Conservation (phyloP, 2,888 invertebrate species). For the Adineta ricciae region DNA sequence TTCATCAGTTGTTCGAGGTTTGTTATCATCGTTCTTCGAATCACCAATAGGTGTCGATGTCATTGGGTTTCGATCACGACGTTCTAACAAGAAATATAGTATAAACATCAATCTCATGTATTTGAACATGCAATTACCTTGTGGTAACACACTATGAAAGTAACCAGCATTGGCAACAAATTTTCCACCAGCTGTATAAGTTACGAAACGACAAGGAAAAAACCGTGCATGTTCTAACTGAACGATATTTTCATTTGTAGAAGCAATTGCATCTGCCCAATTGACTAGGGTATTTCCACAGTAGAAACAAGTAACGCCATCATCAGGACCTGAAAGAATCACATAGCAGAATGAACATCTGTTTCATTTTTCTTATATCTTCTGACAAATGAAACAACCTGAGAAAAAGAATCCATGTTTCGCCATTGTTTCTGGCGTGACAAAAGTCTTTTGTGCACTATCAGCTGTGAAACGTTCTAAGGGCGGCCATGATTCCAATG, state of each 20-base stretch:
- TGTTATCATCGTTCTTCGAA: neutral
- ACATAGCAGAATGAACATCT: neutral
- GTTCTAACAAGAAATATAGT: neutral
- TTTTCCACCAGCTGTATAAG: neutral
- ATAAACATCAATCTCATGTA: too few species aligned
- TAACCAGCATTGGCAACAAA: neutral
- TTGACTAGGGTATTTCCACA: neutral
- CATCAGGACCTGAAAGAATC: neutral
- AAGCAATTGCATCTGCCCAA: neutral
- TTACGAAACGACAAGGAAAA: conserved; percentile 1
- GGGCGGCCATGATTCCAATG: neutral
- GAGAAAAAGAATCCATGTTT: conserved; percentile 10
- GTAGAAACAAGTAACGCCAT: conserved; percentile 2
- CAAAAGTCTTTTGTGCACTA: neutral
- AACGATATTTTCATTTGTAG: neutral
- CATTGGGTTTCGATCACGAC: neutral
- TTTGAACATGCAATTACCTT: neutral
- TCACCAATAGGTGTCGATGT: neutral
- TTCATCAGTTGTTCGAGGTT: conserved; percentile 7
- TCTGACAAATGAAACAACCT: neutral
- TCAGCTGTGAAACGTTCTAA: neutral
- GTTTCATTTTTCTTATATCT: neutral
- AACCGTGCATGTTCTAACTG: conserved; percentile 14
- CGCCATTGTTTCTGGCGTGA: neutral
- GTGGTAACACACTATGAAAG: neutral